Evolutionary conservation across 1,140 invertebrate genomes (phyloP).

Genomic region (Dendroctonus valens): DNA sequence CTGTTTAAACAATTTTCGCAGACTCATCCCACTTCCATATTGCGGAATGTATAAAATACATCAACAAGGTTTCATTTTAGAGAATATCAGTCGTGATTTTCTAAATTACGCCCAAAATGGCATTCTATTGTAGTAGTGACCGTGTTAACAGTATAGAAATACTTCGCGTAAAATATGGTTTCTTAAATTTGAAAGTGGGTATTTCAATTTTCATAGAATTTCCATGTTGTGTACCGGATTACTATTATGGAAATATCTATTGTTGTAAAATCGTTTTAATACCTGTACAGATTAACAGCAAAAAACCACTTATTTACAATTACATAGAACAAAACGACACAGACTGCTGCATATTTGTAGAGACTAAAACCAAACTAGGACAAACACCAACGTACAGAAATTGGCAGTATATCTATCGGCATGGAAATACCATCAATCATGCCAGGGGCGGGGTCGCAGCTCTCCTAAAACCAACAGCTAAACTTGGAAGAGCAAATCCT

Average conservation of each 20-base stretch:
- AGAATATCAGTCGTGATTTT: slow-evolving; percentile 28
- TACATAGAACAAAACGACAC: too few species aligned
- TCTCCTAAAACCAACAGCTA: too few species aligned
- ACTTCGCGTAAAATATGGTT: slow-evolving; percentile 13
- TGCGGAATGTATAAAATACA: slow-evolving; percentile 3
- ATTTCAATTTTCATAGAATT: slow-evolving; percentile 38
- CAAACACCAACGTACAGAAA: too few species aligned
- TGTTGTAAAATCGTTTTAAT: slow-evolving; percentile 28
- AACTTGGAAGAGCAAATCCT: too few species aligned
- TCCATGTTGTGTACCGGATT: slow-evolving; percentile 35
- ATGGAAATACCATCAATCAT: too few species aligned
- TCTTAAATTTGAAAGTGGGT: slow-evolving; percentile 34
- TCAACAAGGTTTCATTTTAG: slow-evolving; percentile 18
- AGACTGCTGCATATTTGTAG: too few species aligned
- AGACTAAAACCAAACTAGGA: too few species aligned
- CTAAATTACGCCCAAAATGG: slow-evolving; percentile 29
- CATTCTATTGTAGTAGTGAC: slow-evolving; percentile 32
- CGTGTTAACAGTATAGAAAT: slow-evolving; percentile 21
- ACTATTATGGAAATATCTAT: slow-evolving; percentile 39
- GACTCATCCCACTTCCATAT: slow-evolving; percentile 8
- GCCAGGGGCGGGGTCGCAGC: too few species aligned
- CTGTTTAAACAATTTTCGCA: too few species aligned
- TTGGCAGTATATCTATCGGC: too few species aligned
- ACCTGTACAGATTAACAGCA: slow-evolving; percentile 12
- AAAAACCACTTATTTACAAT: too few species aligned